Evolutionary conservation across 2,113 vertebrate genomes (phyloP), one percentile per base, ranked within the genome.

Genomic region (Nematolebias whitei): DNA sequence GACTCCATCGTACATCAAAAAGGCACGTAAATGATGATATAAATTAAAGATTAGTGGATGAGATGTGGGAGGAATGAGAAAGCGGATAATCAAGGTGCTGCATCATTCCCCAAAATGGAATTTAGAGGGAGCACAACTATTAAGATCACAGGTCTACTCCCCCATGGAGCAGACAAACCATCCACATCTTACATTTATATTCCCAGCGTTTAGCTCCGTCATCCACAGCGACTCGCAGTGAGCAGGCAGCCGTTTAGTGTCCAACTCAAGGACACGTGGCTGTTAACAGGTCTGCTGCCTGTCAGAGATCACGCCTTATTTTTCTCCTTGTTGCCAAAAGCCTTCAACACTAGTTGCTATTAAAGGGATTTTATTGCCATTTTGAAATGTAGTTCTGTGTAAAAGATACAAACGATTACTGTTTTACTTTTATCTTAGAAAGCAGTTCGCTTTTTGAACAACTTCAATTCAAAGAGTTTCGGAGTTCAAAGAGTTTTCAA

Each of bases 21-120:
- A 81, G 55, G 62, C 40, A 83, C 82, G 78, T 78, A 83, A 85
- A 85, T 83, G 29, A 80, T 63, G 18, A 66, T 52, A 80, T 88
- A 74, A 86, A 91, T 85, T 56, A 78, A 82, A 78, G 78, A 90
- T 84, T 39, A 64, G 22, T 62, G 19, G 66, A 49, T 12, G 47
- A 59, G 54, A 71, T 79, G 79, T 78, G 82, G 69, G 76, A 64
- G 71, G 80, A 87, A 82, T 76, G 43, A 63, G 56, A 72, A 82
- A 80, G 41, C 23, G 68, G 58, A 59, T 41, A 74, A 73, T 35
- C 47, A 23, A 72, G 67, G 72, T 43, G 22, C 39, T 68, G 60
- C 60, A 64, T 76, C 71, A 71, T 59, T 72, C 40, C 47, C 49
- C 43, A 38, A 41, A 71, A 54, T 51, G 56, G 49, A 61, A 58